Evolutionary conservation across 2,888 invertebrate genomes (phyloP), one percentile per base, ranked within the genome.

Genomic region (Digitonthophagus gazella): DNA sequence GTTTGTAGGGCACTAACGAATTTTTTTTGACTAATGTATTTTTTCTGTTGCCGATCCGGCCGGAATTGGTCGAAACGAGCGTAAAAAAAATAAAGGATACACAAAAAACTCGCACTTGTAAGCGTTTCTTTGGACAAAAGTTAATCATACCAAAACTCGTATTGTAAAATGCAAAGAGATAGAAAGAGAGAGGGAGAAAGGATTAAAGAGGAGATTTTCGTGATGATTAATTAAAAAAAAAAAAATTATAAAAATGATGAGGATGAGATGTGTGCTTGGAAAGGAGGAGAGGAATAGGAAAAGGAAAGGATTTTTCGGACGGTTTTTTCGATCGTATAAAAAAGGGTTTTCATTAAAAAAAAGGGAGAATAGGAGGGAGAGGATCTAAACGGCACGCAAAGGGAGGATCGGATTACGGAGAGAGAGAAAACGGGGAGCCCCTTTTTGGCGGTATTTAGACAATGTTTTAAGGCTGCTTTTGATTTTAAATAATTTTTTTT

Each of bases 31-130:
- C 28, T 44, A 44, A 44, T 44, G 6, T 44, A 11, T 71, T 71
- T 70, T 71, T 71, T 70, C 70, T 71, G 70, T 70, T 71, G 66
- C 68, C 71, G 68, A 70, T 68, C 70, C 71, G 70, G 70, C 69
- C 71, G 69, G 67, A 61, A 18, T 19, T 11, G 22, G 57, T 56
- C 28, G 28, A 58, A 58, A 54, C 18, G 67, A 67, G 57, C 58
- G 67, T 57, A 58, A 28, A 44, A 66, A 64, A 61, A 67, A 67
- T 67, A 67, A 67, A 67, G 67, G 66, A 66, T 57, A 57, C 56
- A 56, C 15, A 66, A 66, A 66, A 58, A 22, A 66, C 28, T 18
- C 20, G 15, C n/a, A 61, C 61, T 57, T 16, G 14, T 18, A 61
- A 61, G 20, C 57, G 28, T 67, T 67, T 67, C 67, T 67, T 67